Base-by-base conservation (phyloP, 2,888 invertebrate genomes). In the Dioctria linearis region DNA sequence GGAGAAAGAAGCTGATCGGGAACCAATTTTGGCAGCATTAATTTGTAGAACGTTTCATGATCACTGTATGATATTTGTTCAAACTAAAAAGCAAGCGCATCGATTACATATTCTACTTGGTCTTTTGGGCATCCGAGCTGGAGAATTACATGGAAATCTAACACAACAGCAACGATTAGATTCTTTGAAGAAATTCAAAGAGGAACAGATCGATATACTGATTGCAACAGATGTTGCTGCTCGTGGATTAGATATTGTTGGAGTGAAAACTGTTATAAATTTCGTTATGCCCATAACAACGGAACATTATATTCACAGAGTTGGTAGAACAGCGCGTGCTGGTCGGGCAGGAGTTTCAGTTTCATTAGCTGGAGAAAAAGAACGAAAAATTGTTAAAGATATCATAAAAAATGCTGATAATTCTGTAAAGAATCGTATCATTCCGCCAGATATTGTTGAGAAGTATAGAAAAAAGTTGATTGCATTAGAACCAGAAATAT, bases 211-310 rank as follows among this genome's bases (percentile, higher is more conserved):
- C 3, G 96, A 96, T 86, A 92, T 96, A n/a, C 90, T 98, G n/a
- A 93, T 98, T 71, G 97, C 97, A 0, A 98, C 98, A 0, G 98
- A 98, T 89, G 94, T 98, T 57, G 98, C 98, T 0, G 96, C 98
- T 4, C 91, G 98, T 86, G 90, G 99, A 85, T 90, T 99, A 66
- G 99, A 99, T 90, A 99, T 99, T 84, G 94, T 95, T n/a, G 98
- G 97, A 6, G 98, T 99, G 0, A 96, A 96, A 90, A 98, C 98
- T 11, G 98, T 98, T 4, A 93, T 99, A 65, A 99, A 99, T 90
- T 98, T 97, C 89, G 95, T 96, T 0, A 94, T 99, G 94, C 99
- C 99, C 0, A 94, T 95, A 63, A 96, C 97, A 0, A 88, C 98
- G 37, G 97, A 98, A 86, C 98, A 98, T 88, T 99, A 99, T 86